phyloP scores from a whole-genome alignment of 1,140 invertebrate genomes.

The Leucophenga varia region DNA sequence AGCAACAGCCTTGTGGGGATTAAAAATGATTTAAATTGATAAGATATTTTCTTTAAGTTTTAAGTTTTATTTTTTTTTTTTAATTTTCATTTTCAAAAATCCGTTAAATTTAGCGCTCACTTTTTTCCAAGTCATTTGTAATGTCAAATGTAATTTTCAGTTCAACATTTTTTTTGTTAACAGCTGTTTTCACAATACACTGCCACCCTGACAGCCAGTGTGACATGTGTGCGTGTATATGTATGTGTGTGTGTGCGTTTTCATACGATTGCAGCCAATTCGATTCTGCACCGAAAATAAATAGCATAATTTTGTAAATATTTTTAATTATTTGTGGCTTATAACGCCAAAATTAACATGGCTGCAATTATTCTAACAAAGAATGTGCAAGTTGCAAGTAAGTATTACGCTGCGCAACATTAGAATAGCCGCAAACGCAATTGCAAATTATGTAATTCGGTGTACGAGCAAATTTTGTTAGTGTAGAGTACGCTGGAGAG shows the following conservation, averaged over 20 bases:
- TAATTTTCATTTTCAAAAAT: no score
- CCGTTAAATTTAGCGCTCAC: no score
- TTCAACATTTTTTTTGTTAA: no score
- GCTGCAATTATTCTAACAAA: constrained; percentile 47
- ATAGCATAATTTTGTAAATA: background rate
- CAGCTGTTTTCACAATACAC: no score
- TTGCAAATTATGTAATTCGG: constrained; percentile 40
- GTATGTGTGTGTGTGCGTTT: no score
- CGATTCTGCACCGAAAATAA: background rate
- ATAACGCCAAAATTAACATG: constrained; percentile 29
- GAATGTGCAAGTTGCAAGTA: constrained; percentile 50
- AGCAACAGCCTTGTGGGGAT: background rate
- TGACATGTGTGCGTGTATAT: no score
- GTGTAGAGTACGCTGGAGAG: background rate
- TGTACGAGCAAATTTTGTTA: constrained; percentile 16
- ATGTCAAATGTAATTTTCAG: no score
- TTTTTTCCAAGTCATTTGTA: no score
- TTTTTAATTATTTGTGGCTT: background rate
- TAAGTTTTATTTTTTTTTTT: no score
- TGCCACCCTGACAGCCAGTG: background rate
- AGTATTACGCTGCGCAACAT: constrained; percentile 13
- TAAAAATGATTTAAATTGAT: background rate
- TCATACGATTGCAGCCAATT: background rate
- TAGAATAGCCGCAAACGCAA: background rate
- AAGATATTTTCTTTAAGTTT: no score